These are phyloP conservation scores for Mesoligia furuncula DNA, from an alignment of 2,888 invertebrate species.

Conservation along the genomic window DNA sequence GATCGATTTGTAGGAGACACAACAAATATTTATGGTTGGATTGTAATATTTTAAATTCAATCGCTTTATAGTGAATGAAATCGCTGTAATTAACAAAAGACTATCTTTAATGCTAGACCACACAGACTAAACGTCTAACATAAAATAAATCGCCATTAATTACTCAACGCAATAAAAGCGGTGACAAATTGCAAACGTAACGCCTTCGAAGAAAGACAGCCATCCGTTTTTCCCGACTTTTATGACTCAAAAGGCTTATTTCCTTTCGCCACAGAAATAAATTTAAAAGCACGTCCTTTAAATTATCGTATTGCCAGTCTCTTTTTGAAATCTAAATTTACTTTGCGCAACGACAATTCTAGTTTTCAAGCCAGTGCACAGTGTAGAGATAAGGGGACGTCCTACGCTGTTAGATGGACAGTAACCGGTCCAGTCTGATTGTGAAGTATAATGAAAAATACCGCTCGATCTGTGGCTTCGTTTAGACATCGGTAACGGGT, in stretches of 20 bases:
- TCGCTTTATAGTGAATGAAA: neutral
- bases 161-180: conserved; percentile 45
- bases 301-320: conserved; percentile 54
- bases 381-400: conserved; percentile 70
- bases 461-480: conserved; percentile 65
- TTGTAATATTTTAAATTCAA: neutral
- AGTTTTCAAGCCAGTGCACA: conserved; percentile 66
- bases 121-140: conserved; percentile 1
- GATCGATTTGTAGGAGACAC: neutral
- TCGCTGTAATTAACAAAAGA: conserved; percentile 5
- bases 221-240: conserved; percentile 41
- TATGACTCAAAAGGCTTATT: conserved; percentile 30
- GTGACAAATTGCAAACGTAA: conserved; percentile 43
- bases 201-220: conserved; percentile 25
- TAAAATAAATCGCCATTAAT: conserved; percentile 46
- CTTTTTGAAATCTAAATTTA: conserved; percentile 62
- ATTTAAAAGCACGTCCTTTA: conserved; percentile 50
- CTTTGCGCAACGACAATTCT: conserved; percentile 66
- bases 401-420: conserved; percentile 70
- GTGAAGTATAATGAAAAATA: conserved; percentile 79
- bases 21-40: neutral
- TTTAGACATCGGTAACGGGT: conserved; percentile 53
- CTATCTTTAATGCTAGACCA: conserved; percentile 19
- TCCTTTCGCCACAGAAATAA: conserved; percentile 40
- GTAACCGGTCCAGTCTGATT: conserved; percentile 66